Percentiles rank a stretch among this genome's conserved stretches.
Conservation (phyloP, 2,797 vertebrate species). For the Avahi laniger region DNA sequence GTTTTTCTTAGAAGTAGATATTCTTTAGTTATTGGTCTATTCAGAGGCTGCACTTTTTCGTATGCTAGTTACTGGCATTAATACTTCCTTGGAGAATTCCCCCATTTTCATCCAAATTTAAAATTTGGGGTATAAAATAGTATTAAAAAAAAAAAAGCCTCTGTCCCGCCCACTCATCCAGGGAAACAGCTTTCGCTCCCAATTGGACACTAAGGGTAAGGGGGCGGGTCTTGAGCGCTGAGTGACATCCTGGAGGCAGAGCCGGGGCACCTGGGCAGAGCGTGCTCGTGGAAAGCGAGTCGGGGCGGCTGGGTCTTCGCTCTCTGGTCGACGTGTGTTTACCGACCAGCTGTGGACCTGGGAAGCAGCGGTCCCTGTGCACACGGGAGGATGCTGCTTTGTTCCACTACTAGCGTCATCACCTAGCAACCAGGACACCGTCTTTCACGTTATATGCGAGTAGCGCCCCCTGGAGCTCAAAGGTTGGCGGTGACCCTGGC, state of each 20-base stretch:
- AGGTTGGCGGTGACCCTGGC: background rate
- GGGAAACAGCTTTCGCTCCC: background rate
- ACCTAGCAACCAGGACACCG: background rate
- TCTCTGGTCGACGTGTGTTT: background rate
- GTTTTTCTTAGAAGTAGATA: background rate
- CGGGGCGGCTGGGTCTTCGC: too few species aligned
- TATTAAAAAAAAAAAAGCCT: background rate
- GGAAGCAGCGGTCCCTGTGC: background rate
- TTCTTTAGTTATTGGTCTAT: background rate
- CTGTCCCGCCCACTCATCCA: background rate
- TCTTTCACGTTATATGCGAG: background rate
- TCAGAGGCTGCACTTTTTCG: background rate
- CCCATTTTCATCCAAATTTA: background rate
- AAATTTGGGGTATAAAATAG: background rate
- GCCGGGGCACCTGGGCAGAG: background rate
- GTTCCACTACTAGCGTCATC: background rate
- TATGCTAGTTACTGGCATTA: background rate
- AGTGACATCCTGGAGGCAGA: background rate
- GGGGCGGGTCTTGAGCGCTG: background rate
- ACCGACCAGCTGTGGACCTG: background rate
- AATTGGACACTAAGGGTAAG: background rate
- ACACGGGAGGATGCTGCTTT: background rate
- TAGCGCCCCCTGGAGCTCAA: slow-evolving; percentile 3
- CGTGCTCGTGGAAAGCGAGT: background rate
- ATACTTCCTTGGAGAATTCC: background rate